Conservation (phyloP, 2,113 vertebrate genomes). For the Peucedramus taeniatus region DNA sequence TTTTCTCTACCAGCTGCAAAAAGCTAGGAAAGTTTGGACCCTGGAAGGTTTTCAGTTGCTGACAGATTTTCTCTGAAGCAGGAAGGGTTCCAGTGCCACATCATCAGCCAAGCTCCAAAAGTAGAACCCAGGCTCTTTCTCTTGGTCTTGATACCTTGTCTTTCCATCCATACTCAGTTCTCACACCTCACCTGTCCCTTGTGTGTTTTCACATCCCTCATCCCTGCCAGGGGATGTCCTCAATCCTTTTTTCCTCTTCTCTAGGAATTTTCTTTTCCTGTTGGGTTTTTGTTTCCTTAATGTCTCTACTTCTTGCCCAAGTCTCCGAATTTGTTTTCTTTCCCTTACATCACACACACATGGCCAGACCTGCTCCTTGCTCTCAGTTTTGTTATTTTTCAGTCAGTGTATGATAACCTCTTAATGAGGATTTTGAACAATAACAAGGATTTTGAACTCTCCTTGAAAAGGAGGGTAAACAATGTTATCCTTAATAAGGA, state of each 20-base stretch:
- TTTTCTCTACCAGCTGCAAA: neutral
- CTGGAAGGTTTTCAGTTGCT: neutral
- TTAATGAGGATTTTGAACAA: neutral
- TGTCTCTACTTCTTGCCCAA: neutral
- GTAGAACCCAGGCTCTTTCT: neutral
- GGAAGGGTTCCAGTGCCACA: neutral
- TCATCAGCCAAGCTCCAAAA: neutral
- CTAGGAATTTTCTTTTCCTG: neutral
- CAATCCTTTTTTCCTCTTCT: neutral
- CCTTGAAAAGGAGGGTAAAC: neutral
- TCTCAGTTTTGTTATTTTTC: neutral
- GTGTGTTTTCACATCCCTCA: neutral
- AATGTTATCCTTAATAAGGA: neutral
- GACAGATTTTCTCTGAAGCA: neutral
- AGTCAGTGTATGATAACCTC: neutral
- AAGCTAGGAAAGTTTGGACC: neutral
- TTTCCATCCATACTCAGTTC: neutral
- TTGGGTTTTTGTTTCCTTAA: neutral
- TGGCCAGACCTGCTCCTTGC: neutral
- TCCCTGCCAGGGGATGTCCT: neutral
- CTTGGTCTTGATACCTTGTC: neutral
- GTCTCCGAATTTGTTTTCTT: neutral
- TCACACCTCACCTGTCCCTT: neutral
- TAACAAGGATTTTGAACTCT: neutral
- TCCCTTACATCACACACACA: neutral